Evolutionary conservation across 1,140 invertebrate genomes (phyloP), one percentile per base, ranked within the genome.

Genomic region (Anadara kagoshimensis): DNA sequence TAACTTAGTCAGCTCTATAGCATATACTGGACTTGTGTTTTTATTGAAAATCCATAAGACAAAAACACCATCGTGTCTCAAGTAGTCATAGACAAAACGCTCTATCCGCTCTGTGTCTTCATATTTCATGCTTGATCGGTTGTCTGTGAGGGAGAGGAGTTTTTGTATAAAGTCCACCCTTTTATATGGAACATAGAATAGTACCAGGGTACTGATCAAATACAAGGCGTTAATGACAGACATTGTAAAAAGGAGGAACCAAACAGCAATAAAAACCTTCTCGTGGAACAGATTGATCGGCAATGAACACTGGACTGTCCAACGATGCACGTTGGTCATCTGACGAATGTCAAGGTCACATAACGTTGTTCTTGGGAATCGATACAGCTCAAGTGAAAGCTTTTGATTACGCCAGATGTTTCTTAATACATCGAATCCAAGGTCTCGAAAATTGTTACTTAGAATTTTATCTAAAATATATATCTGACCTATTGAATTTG

Each of bases 241-340:
- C 26, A 89, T 88, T 72, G 86, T 80, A 24, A 89, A 83, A 41
- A 87, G 83, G 85, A 89, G 87, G 69, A 90, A 90, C 89, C 89
- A 90, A 26, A 90, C 70, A 64, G 89, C 85, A 20, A 90, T 81
- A 63, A 90, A 90, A 18, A 90, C 86, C 78, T 90, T 90, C 67
- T 90, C 89, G 64, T 89, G 90, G 78, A 88, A 90, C 24, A 90
- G 84, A 67, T 90, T 90, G 22, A 90, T 88, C 68, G 90, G 90
- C 1, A 90, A 79, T 1, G 89, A 85, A 74, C 88, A 90, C 57
- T 89, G 87, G 5, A 88, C 82, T 16, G 75, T 77, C 59, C 57
- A 77, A 12, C 62, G 47, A 22, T 78, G 76, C 7, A 73, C 10
- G 44, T 78, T 78, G 8, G 29, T 24, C 14, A 90, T 75, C 8